Base-by-base conservation (phyloP, 2,888 invertebrate genomes). In the Brachynemurus nebulosus region DNA sequence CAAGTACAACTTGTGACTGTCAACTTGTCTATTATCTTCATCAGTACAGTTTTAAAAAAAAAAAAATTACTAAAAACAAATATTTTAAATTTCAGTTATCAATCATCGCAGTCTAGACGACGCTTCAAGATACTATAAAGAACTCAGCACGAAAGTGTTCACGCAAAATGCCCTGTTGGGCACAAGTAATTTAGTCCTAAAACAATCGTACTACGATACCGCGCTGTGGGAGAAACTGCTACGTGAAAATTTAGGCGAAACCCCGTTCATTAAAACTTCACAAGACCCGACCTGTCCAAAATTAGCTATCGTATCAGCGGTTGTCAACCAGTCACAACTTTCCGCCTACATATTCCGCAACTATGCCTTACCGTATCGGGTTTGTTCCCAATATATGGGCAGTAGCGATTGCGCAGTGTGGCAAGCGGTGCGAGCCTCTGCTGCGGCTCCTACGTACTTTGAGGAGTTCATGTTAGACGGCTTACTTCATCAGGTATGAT, bases 401-500 rank as follows among this genome's bases (percentile, higher is more conserved):
- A 76, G 78, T 40, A 70, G 74, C 51, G 70, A 75, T 47, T 76
- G 82, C 50, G 67, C 68, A 51, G 65, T 88, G 45, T 91, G 89
- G 88, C 80, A 89, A 66, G 84, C 86, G 11, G 80, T 88, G 19
- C 67, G 90, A 51, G 92, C 92, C 0, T 89, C 89, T 1, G 86
- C 90, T 35, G 91, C 92, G 36, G 92, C 92, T 4, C 93, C 92
- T 2, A 85, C 86, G 0, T 91, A 90, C 68, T 93, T 90, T 67
- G 79, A 83, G 57, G 91, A 89, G 64, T 84, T 79, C 58, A 70
- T 72, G 50, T 66, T 80, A 16, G 77, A 77, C 45, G 78, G 79
- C 8, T 70, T 73, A 53, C 62, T 86, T 52, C 80, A 81, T 56
- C 80, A 80, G 68, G 76, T 76, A 57, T 48, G 52, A 48, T 27